phyloP scores from a whole-genome alignment of 2,113 vertebrate species.

The Etheostoma spectabile region DNA sequence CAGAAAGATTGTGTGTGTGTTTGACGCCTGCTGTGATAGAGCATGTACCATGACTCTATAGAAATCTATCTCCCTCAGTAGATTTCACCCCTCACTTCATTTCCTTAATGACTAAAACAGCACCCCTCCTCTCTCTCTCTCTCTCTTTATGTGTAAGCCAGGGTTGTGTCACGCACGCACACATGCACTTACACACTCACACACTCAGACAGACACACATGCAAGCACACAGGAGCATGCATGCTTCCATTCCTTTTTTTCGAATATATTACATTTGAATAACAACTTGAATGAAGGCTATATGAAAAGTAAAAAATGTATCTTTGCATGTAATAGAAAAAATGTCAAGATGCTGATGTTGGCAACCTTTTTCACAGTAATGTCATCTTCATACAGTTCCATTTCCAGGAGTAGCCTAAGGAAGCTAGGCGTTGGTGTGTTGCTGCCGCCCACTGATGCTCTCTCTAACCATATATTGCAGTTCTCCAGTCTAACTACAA shows the following conservation, averaged over 20 bases:
- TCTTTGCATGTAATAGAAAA: not conserved
- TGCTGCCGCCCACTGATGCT: conserved; percentile 5
- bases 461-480: not conserved
- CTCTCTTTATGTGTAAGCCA: conserved; percentile 50
- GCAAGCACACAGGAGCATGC: not conserved
- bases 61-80: conserved; percentile 70
- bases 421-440: not conserved
- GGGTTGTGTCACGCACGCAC: conserved; percentile 27
- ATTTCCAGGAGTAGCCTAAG: not conserved
- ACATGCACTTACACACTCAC: conserved; percentile 7
- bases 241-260: conserved; percentile 13
- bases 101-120: conserved; percentile 77
- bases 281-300: not conserved
- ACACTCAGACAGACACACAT: conserved; percentile 2
- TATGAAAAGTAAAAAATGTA: not conserved
- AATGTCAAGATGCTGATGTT: not conserved
- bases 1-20: conserved; percentile 54
- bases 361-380: not conserved
- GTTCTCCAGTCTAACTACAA: not conserved
- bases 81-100: conserved; percentile 81
- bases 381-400: not conserved
- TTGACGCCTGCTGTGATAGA: conserved; percentile 62
- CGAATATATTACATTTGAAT: conserved; percentile 9
- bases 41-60: conserved; percentile 80
- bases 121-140: conserved; percentile 42